These are phyloP conservation scores for Euleptes europaea DNA, from an alignment of 2,113 vertebrate genomes.

Conservation along the genomic window DNA sequence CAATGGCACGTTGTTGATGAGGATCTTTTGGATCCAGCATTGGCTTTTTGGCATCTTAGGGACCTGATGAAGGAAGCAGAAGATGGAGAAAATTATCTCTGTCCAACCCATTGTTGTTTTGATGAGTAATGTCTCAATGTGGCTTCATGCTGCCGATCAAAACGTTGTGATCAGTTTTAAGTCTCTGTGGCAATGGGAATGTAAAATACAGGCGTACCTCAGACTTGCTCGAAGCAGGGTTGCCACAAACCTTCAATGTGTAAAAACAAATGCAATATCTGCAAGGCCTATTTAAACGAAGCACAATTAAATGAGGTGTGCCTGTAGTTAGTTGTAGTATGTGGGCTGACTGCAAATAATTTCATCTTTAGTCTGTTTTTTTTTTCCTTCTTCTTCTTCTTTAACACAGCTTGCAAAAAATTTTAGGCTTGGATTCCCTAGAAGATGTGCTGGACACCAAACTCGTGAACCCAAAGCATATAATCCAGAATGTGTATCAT, in stretches of 20 bases:
- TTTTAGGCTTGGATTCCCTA: slow-evolving; percentile 82
- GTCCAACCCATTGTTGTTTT: too few relatives aligned
- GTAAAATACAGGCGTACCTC: too few relatives aligned
- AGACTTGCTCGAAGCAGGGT: too few relatives aligned
- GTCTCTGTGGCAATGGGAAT: not conserved
- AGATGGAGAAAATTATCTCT: too few relatives aligned
- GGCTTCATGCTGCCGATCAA: not conserved
- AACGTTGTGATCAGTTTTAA: not conserved
- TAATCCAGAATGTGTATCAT: slow-evolving; percentile 82
- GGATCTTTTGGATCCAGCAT: too few relatives aligned
- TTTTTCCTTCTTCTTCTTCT: slow-evolving; percentile 27
- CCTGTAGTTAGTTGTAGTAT: not conserved
- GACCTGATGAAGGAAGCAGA: too few relatives aligned
- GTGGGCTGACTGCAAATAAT: not conserved
- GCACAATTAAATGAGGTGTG: too few relatives aligned
- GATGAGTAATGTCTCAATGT: not conserved
- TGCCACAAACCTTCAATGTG: too few relatives aligned
- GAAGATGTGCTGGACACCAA: slow-evolving; percentile 81
- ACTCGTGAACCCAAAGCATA: slow-evolving; percentile 79
- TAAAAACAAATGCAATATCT: too few relatives aligned
- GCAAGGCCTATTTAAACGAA: too few relatives aligned
- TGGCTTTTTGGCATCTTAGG: too few relatives aligned
- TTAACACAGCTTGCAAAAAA: slow-evolving; percentile 79
- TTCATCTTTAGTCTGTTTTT: not conserved
- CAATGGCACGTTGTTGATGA: too few relatives aligned